Percentiles rank a stretch among this genome's conserved stretches.
Conservation (phyloP, 2,888 invertebrate species). For the Lochmaea capreae region DNA sequence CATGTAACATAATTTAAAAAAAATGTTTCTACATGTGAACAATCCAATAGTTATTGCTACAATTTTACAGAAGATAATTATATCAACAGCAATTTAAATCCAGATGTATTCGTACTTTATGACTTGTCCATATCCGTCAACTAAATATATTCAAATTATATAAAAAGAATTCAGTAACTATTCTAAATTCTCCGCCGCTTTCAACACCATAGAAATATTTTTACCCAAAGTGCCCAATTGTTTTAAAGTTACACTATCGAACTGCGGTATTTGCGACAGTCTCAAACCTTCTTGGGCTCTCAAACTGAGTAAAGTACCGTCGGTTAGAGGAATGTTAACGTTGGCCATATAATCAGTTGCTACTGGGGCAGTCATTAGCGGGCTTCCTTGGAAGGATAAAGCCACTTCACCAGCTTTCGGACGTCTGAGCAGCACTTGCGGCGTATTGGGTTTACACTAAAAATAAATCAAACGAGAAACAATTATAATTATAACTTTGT, state of each 20-base stretch:
- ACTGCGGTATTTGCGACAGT: slow-evolving; percentile 63
- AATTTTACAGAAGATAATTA: too few species aligned
- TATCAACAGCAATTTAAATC: too few species aligned
- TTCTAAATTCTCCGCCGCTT: neutral
- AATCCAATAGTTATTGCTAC: too few species aligned
- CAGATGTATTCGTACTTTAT: too few species aligned
- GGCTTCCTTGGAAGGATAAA: slow-evolving; percentile 76
- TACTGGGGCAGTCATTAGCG: slow-evolving; percentile 70
- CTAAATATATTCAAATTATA: neutral
- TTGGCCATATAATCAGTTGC: slow-evolving; percentile 70
- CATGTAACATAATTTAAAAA: too few species aligned
- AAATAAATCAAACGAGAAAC: slow-evolving; percentile 33
- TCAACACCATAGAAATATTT: slow-evolving; percentile 27
- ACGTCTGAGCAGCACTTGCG: slow-evolving; percentile 72
- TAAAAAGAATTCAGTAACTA: neutral
- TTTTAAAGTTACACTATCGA: slow-evolving; percentile 63
- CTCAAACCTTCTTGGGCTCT: slow-evolving; percentile 69
- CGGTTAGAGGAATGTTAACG: slow-evolving; percentile 74
- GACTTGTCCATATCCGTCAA: neutral
- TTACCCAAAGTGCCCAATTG: slow-evolving; percentile 61
- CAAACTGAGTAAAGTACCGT: slow-evolving; percentile 73
- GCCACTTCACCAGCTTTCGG: slow-evolving; percentile 76
- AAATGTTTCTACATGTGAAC: too few species aligned
- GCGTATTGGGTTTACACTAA: slow-evolving; percentile 71
- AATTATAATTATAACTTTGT: neutral